Evolutionary conservation across 2,113 vertebrate genomes (phyloP).

Genomic region (Nerophis lumbriciformis): DNA sequence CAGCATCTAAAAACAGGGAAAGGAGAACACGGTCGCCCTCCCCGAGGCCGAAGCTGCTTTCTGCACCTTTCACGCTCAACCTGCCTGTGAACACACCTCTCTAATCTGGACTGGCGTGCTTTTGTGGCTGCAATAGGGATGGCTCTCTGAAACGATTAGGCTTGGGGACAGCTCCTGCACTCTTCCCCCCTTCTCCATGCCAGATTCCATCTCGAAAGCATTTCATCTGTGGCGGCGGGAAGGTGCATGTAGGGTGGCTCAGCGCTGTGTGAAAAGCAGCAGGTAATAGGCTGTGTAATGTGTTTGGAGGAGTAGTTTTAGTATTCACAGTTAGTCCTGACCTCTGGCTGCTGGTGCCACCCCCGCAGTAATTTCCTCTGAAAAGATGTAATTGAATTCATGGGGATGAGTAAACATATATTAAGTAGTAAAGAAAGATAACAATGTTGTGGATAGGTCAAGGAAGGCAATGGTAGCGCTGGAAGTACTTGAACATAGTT

Average conservation of each 20-base stretch:
- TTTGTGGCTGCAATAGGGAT: conserved; percentile 48
- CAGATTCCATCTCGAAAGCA: conserved; percentile 70
- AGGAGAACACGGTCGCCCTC: conserved; percentile 19
- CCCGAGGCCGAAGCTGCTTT: conserved; percentile 33
- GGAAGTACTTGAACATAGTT: conserved; percentile 62
- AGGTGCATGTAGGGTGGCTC: conserved; percentile 50
- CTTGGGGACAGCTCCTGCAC: conserved; percentile 59
- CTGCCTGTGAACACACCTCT: conserved; percentile 42
- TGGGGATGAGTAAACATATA: conserved; percentile 71
- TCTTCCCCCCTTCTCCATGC: conserved; percentile 62
- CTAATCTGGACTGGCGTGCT: conserved; percentile 66
- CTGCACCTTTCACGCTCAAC: conserved; percentile 47
- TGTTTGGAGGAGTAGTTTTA: conserved; percentile 62
- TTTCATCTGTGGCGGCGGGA: conserved; percentile 68
- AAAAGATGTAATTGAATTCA: conserved; percentile 72
- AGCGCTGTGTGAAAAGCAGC: conserved; percentile 56
- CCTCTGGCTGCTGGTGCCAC: conserved; percentile 56
- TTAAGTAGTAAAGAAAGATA: conserved; percentile 62
- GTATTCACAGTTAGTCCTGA: conserved; percentile 68
- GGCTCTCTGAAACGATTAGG: conserved; percentile 68
- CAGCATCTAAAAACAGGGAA: conserved; percentile 25
- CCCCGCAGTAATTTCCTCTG: conserved; percentile 64
- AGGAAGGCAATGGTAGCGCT: conserved; percentile 50
- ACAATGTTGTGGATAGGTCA: conserved; percentile 65
- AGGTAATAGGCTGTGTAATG: conserved; percentile 73